Evolutionary conservation across 2,797 vertebrate species (phyloP).

Genomic region (Loriculus beryllinus): DNA sequence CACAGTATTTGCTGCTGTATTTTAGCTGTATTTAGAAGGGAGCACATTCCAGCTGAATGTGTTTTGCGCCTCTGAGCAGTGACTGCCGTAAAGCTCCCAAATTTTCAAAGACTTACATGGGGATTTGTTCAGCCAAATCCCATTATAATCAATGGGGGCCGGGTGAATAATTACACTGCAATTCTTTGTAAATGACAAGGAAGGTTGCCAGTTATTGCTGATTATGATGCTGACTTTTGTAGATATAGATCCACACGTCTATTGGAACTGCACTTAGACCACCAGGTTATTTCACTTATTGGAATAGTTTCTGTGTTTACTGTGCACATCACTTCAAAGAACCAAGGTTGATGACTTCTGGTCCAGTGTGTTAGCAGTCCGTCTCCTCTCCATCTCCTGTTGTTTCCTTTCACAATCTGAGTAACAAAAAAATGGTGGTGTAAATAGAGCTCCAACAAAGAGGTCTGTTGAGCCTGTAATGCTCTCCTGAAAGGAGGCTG

Average conservation of each 20-base stretch:
- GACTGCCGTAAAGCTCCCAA: neutral
- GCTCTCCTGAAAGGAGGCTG: constrained; percentile 69
- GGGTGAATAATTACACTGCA: constrained; percentile 36
- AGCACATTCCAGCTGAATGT: neutral
- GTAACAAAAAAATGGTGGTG: constrained; percentile 68
- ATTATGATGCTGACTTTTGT: constrained; percentile 32
- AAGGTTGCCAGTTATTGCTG: constrained; percentile 4
- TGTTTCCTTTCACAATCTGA: constrained; percentile 62
- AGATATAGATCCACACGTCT: neutral
- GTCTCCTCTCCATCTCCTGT: constrained; percentile 60
- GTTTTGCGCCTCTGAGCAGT: neutral
- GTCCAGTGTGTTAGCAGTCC: constrained; percentile 47
- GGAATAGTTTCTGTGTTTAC: constrained; percentile 26
- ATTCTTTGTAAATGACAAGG: neutral
- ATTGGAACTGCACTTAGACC: neutral
- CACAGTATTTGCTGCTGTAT: neutral
- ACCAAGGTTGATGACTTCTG: constrained; percentile 58
- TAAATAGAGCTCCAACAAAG: constrained; percentile 69
- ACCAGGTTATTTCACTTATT: constrained; percentile 16
- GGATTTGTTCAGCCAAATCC: constrained; percentile 61
- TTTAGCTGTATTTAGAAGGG: neutral
- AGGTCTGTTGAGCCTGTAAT: constrained; percentile 65
- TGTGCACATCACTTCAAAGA: constrained; percentile 54
- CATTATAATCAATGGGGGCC: constrained; percentile 40
- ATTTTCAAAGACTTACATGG: constrained; percentile 68